Evolutionary conservation across 2,113 vertebrate genomes (phyloP).

Genomic region (Coturnix japonica): DNA sequence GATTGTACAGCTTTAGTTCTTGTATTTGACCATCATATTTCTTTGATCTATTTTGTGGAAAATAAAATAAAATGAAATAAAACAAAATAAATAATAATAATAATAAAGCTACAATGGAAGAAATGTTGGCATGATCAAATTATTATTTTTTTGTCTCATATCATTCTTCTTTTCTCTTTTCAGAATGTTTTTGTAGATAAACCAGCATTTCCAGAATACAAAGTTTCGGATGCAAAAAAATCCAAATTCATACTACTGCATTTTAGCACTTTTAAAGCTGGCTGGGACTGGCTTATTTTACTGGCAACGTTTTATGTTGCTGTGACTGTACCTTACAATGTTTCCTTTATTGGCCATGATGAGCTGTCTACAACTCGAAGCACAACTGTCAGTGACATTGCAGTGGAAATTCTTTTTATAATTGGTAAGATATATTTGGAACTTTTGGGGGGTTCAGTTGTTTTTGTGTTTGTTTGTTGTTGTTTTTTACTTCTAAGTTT

Average conservation of each 20-base stretch:
- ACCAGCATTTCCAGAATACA: conserved; percentile 96
- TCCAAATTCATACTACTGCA: conserved; percentile 96
- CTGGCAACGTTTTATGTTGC: conserved; percentile 98
- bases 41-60: neutral
- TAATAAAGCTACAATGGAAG: neutral
- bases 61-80: neutral
- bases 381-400: conserved; percentile 97
- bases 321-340: conserved; percentile 97
- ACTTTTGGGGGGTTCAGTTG: neutral
- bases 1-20: neutral
- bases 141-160: conserved; percentile 16
- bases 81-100: no score
- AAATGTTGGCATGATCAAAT: neutral
- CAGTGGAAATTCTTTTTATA: conserved; percentile 97
- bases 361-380: conserved; percentile 92
- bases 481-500: neutral
- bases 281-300: conserved; percentile 98
- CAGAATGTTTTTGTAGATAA: conserved; percentile 97
- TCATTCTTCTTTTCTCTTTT: conserved; percentile 35
- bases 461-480: no score
- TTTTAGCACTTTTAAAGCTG: conserved; percentile 97
- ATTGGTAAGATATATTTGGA: conserved; percentile 82
- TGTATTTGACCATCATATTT: neutral
- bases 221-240: conserved; percentile 98
- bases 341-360: conserved; percentile 95